These are phyloP conservation scores for Xestia ashworthii DNA, from an alignment of 2,888 invertebrate species.

Conservation along the genomic window DNA sequence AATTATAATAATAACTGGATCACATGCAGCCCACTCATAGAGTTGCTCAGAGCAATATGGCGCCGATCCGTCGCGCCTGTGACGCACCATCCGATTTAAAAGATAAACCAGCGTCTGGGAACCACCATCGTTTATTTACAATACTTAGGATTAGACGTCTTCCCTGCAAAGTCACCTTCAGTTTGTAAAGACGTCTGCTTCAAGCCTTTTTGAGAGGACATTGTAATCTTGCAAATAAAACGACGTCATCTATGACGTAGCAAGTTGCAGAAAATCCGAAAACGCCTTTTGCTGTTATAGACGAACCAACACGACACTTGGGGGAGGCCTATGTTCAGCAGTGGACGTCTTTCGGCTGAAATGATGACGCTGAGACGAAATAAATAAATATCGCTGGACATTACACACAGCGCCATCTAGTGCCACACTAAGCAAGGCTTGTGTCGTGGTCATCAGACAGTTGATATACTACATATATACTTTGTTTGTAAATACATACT, in stretches of 20 bases:
- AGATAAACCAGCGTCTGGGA: slow-evolving; percentile 65
- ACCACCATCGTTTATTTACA: slow-evolving; percentile 64
- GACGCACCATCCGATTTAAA: slow-evolving; percentile 73
- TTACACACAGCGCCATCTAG: too few relatives aligned
- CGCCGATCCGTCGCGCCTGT: slow-evolving; percentile 75
- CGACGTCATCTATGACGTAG: slow-evolving; percentile 15
- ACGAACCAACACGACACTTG: too few relatives aligned
- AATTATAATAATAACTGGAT: slow-evolving; percentile 62
- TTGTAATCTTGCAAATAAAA: background rate
- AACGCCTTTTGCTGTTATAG: background rate
- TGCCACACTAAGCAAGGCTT: too few relatives aligned
- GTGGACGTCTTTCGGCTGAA: too few relatives aligned
- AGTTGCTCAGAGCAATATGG: slow-evolving; percentile 52
- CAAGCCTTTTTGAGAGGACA: slow-evolving; percentile 2
- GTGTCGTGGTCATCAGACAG: too few relatives aligned
- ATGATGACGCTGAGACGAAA: too few relatives aligned
- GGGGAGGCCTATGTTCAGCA: too few relatives aligned
- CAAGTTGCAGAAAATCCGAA: background rate
- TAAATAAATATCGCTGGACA: too few relatives aligned
- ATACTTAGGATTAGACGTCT: slow-evolving; percentile 36
- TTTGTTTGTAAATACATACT: too few relatives aligned
- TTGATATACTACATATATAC: too few relatives aligned
- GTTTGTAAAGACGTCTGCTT: slow-evolving; percentile 43
- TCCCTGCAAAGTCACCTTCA: slow-evolving; percentile 44
- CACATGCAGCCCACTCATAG: slow-evolving; percentile 58